phyloP scores from a whole-genome alignment of 2,888 invertebrate species.

The Apodemia duryi region DNA sequence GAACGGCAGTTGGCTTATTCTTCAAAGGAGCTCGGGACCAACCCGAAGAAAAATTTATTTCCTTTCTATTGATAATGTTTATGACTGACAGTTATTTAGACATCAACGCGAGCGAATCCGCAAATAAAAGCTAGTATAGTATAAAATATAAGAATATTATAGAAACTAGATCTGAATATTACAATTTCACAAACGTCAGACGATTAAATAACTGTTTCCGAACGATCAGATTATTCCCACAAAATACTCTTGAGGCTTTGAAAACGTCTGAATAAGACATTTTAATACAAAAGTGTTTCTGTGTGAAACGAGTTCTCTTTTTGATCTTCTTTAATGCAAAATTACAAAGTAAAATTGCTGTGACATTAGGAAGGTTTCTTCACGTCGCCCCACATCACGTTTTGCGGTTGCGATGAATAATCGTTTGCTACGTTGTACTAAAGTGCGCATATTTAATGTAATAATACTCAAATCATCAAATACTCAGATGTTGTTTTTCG shows the following conservation, averaged over 20 bases:
- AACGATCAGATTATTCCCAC: slow-evolving; percentile 15
- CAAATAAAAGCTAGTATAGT: no score
- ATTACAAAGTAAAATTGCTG: slow-evolving; percentile 25
- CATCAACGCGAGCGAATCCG: no score
- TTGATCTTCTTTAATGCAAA: slow-evolving; percentile 26
- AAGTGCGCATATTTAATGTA: neutral
- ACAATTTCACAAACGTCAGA: slow-evolving; percentile 1
- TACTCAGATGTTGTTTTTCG: no score
- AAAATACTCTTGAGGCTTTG: slow-evolving; percentile 21
- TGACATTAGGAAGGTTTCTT: slow-evolving; percentile 1
- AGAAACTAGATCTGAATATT: neutral
- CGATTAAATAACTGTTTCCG: slow-evolving; percentile 6
- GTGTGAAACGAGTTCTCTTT: slow-evolving; percentile 25
- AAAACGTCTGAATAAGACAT: slow-evolving; percentile 26
- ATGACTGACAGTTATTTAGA: no score
- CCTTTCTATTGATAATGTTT: no score
- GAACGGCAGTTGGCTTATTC: no score
- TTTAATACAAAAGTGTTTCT: slow-evolving; percentile 26
- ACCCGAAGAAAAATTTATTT: no score
- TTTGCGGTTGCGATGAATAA: neutral
- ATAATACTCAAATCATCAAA: no score
- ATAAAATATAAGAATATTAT: neutral
- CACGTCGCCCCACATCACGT: neutral
- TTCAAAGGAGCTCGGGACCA: no score
- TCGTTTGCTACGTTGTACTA: neutral